phyloP scores from a whole-genome alignment of 1,140 invertebrate species.

The Ceratosolen fusciceps region DNA sequence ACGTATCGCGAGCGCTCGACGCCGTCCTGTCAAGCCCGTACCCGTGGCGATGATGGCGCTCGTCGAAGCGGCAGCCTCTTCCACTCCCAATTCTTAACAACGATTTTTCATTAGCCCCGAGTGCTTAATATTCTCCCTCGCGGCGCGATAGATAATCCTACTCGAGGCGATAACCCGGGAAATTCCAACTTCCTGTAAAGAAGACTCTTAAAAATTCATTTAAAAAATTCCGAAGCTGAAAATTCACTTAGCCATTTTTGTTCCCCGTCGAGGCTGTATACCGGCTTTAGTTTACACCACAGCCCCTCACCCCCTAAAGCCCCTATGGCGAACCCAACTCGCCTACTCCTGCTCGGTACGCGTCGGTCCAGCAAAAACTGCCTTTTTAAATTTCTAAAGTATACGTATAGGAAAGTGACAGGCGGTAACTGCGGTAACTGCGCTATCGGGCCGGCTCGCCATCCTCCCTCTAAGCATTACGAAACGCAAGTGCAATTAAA shows the following conservation, averaged over 20 bases:
- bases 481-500: constrained; percentile 12
- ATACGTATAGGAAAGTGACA: constrained; percentile 13
- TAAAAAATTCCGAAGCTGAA: not conserved
- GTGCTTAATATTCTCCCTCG: not conserved
- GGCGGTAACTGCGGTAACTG: not conserved
- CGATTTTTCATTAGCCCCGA: not conserved
- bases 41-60: no score
- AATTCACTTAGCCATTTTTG: constrained; percentile 12
- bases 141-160: not conserved
- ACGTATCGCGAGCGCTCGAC: not conserved
- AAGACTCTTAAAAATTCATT: not conserved
- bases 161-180: not conserved
- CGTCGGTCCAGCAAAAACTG: not conserved
- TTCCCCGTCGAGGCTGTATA: not conserved
- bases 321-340: no score
- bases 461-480: not conserved
- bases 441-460: not conserved
- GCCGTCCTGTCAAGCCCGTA: not conserved
- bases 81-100: not conserved
- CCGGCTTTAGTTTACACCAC: not conserved
- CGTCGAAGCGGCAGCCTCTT: no score
- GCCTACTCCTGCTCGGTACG: no score
- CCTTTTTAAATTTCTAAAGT: constrained; percentile 6
- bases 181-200: not conserved
- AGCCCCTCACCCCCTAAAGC: no score